Evolutionary conservation across 2,113 vertebrate genomes (phyloP).

Genomic region (Hyperopisus bebe): DNA sequence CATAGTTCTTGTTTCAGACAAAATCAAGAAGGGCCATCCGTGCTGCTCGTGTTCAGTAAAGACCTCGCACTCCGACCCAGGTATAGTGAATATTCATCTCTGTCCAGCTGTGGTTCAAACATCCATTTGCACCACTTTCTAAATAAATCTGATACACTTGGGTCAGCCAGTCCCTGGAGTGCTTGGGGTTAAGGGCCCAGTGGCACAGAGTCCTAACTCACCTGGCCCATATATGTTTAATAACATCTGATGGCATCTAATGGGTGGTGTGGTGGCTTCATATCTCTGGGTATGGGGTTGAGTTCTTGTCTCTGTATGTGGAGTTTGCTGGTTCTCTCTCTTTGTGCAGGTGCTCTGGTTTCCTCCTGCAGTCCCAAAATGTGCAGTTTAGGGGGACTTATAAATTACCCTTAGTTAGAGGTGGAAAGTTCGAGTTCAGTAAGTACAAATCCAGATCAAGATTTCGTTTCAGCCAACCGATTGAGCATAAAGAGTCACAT

Average conservation of each 20-base stretch:
- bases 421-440: too few species aligned
- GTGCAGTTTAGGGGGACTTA: background rate
- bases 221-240: background rate
- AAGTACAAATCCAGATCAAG: background rate
- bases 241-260: background rate
- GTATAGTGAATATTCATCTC: constrained; percentile 19
- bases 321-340: background rate
- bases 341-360: background rate
- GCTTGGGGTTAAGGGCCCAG: too few species aligned
- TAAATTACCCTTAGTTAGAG: background rate
- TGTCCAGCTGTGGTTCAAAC: background rate
- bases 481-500: background rate
- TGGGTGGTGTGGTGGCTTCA: background rate
- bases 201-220: background rate
- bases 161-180: background rate
- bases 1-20: constrained; percentile 46
- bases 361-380: background rate
- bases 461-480: background rate
- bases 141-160: background rate
- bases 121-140: background rate
- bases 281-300: background rate
- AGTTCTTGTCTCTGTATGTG: background rate
- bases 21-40: constrained; percentile 56
- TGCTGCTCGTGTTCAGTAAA: constrained; percentile 55
- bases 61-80: constrained; percentile 40